Conservation (phyloP, 2,888 invertebrate species). For the Tromatobia lineatoria region DNA sequence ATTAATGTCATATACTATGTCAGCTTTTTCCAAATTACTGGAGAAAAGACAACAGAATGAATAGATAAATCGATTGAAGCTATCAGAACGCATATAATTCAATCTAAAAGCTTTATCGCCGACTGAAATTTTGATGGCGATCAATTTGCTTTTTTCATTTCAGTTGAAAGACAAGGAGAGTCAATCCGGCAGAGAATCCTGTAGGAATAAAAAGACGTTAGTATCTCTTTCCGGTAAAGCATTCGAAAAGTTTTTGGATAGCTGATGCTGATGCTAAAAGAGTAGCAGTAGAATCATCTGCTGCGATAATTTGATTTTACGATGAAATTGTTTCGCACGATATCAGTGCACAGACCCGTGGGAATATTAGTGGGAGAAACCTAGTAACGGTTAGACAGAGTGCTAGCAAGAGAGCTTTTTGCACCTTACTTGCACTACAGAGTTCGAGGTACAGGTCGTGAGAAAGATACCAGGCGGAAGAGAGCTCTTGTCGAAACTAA, state of each 20-base stretch:
- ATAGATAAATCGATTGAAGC: background rate
- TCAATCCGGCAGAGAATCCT: too few species aligned
- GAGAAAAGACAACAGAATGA: background rate
- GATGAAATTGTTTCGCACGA: slow-evolving; percentile 44
- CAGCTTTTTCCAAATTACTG: background rate
- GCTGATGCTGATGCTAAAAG: background rate
- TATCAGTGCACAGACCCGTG: slow-evolving; percentile 10
- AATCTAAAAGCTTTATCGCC: background rate
- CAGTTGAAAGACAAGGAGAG: background rate
- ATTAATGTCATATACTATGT: too few species aligned
- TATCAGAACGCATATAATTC: background rate
- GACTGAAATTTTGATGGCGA: background rate
- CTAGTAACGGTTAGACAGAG: slow-evolving; percentile 18
- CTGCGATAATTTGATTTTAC: slow-evolving; percentile 28
- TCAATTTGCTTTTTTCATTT: background rate
- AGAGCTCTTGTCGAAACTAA: slow-evolving; percentile 50
- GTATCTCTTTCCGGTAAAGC: background rate
- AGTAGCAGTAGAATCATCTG: background rate
- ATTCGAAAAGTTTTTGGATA: background rate
- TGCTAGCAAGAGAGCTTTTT: background rate
- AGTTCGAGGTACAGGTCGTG: slow-evolving; percentile 51
- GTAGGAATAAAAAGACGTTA: too few species aligned
- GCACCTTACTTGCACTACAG: background rate
- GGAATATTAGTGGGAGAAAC: slow-evolving; percentile 6
- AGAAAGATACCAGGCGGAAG: slow-evolving; percentile 53